Conservation (phyloP, 2,797 vertebrate species). For the Semaprochilodus insignis region DNA sequence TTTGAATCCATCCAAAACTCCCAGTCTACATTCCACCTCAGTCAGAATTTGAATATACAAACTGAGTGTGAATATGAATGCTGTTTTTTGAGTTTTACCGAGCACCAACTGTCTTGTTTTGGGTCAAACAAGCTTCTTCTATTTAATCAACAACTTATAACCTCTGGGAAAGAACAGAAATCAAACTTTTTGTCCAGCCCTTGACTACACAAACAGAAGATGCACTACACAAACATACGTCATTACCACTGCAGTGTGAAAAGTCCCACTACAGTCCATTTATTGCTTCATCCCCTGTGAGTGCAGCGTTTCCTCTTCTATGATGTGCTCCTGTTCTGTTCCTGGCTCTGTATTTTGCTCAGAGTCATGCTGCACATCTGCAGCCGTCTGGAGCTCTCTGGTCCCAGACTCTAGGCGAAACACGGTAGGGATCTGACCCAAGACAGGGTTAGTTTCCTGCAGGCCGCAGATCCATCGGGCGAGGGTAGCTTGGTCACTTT, state of each 20-base stretch:
- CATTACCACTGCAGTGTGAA: neutral
- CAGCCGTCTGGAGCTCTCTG: conserved; percentile 62
- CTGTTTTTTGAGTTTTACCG: neutral
- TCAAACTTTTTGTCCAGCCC: neutral
- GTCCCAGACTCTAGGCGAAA: conserved; percentile 80
- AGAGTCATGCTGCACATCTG: neutral
- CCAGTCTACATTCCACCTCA: no score
- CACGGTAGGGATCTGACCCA: conserved; percentile 82
- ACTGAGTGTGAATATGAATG: neutral
- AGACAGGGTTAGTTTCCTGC: conserved; percentile 84
- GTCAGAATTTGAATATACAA: neutral
- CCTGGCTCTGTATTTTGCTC: conserved; percentile 26
- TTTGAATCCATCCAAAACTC: neutral
- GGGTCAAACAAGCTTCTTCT: neutral
- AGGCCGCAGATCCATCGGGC: conserved; percentile 88
- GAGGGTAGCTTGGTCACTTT: conserved; percentile 82
- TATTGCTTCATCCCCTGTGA: conserved; percentile 67
- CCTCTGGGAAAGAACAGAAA: neutral
- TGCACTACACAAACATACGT: neutral
- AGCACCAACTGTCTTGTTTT: neutral
- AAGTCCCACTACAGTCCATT: neutral
- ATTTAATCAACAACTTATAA: neutral
- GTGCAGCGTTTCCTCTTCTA: conserved; percentile 66
- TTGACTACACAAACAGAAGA: neutral
- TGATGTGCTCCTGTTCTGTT: conserved; percentile 36